Evolutionary conservation across 2,113 vertebrate species (phyloP), one percentile per base, ranked within the genome.

Genomic region (Xiphophorus hellerii): DNA sequence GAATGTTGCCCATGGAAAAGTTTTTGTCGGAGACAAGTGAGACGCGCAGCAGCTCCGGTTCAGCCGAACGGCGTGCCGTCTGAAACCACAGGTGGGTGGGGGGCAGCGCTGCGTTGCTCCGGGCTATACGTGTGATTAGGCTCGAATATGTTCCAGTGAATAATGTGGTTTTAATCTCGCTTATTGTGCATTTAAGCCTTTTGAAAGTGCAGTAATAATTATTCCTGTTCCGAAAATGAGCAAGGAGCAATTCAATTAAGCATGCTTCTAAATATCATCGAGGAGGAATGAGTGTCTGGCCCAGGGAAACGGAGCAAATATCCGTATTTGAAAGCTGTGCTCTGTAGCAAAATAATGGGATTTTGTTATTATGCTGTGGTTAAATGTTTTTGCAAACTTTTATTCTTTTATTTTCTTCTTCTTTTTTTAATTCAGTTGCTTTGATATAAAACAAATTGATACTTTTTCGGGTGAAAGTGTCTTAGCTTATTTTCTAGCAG

Each of bases 211-310:
- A 3, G 25, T 58, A n/a, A 48, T 48, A 17, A 20, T 17, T 48
- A n/a, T n/a, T 58, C 51, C 51, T 58, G 22, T 58, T 58, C 25
- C 25, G 7, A 58, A 25, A 58, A 58, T 58, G 22, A 58, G 51
- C 51, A 58, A 25, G 51, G 9, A 58, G 51, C 51, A 79, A 31
- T 80, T 67, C 66, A 63, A n/a, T 58, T 25, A 58, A n/a, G 10
- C 65, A 71, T 48, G 25, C 66, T 37, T 66, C 63, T 82, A 68
- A 48, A 44, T 81, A 51, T 81, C 20, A 6, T 65, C 29, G 48
- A 71, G 62, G 54, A 81, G 83, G 73, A 85, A 80, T 75, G 31
- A 63, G 39, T 17, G 5, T 76, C 70, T 73, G 35, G 66, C 54
- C 73, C 62, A 39, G 51, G 30, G 37, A 62, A 75, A 80, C 67